Evolutionary conservation across 1,140 invertebrate genomes (phyloP).

Genomic region (Pristionchus pacificus): DNA sequence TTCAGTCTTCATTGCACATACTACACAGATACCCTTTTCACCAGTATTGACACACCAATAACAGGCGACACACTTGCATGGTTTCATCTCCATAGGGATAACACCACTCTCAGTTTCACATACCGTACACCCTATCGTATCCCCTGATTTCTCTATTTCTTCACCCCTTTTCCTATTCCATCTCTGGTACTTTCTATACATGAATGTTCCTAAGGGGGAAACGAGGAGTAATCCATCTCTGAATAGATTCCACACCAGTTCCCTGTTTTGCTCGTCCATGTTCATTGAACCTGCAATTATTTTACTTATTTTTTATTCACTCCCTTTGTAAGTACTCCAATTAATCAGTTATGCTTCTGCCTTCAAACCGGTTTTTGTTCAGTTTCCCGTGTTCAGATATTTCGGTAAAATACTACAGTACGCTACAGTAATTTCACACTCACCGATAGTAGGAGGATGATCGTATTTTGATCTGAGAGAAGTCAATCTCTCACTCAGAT

Average conservation of each 20-base stretch:
- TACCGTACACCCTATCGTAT: conserved; percentile 17
- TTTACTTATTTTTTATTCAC: background rate
- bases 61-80: conserved; percentile 24
- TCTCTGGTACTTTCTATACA: background rate
- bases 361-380: too few species aligned
- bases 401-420: too few species aligned
- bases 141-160: background rate
- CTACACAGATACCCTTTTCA: background rate
- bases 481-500: conserved; percentile 15
- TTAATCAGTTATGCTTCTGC: too few species aligned
- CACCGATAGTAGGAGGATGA: conserved; percentile 23
- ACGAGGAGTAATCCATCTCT: conserved; percentile 24
- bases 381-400: too few species aligned
- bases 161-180: background rate
- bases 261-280: conserved; percentile 29
- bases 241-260: conserved; percentile 29
- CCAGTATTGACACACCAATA: conserved; percentile 24
- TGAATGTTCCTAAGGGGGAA: conserved; percentile 14
- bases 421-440: too few species aligned
- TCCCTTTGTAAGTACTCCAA: background rate
- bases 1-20: background rate
- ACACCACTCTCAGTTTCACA: conserved; percentile 19
- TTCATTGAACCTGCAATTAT: conserved; percentile 22
- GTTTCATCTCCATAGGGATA: conserved; percentile 16
- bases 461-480: conserved; percentile 21